Base-by-base conservation (phyloP, 2,888 invertebrate species). In the Tachina grossa region DNA sequence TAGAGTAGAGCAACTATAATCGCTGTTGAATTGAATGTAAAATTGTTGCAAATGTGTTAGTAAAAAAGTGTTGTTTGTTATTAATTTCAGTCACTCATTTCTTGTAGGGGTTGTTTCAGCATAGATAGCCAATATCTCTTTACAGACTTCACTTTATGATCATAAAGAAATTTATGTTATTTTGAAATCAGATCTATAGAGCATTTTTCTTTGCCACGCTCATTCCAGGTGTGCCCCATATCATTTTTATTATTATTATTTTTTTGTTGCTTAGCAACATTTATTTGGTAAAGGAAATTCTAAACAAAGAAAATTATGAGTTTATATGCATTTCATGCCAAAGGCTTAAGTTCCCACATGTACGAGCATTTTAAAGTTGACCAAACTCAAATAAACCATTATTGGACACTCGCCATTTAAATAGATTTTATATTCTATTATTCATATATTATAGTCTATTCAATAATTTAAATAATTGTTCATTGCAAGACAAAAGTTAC, bases 221-320 rank as follows among this genome's bases (percentile, higher is more conserved):
- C 9, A 41, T 41, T n/a, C 11, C 1, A 22, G 75, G n/a, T 65
- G 11, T 49, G 43, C 19, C 55, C 79, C 69, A 84, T 79, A 75
- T 13, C 3, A 10, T 43, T 10, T 69, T 69, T 57, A 45, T 75
- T n/a, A n/a, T n/a, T n/a, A n/a, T n/a, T n/a, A n/a, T n/a, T n/a
- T 59, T 41, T 47, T 19, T 39, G 82, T 85, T 79, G 75, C 85
- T 45, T 77, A 83, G 85, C 85, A 83, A 85, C 85, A 77, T 77
- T 75, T 68, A 43, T 68, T 69, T 2, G 59, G 16, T 53, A 49
- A 57, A 47, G 31, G 11, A 72, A 79, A 22, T 66, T 59, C 69
- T 57, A 74, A 81, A 82, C 65, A 74, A 61, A 81, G 10, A 51
- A 75, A 11, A 22, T 31, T 31, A n/a, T 39, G 45, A 39, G 22